Conservation (phyloP, 2,888 invertebrate species). For the Philereme transversata region DNA sequence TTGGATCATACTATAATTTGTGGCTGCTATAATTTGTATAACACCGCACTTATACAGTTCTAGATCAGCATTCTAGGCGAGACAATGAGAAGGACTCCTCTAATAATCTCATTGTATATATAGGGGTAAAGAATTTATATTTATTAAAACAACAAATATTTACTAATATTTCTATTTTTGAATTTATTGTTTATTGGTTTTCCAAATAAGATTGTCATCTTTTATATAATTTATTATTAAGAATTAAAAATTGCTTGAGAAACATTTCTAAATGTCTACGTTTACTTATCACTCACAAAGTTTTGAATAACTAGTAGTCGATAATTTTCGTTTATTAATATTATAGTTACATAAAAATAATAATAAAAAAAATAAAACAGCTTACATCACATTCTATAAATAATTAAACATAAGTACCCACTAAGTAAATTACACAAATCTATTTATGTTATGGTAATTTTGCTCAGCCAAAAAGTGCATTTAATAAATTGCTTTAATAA, state of each 20-base stretch:
- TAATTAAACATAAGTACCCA: conserved; percentile 7
- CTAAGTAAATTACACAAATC: background rate
- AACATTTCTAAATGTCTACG: conserved; percentile 73
- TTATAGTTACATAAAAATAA: conserved; percentile 16
- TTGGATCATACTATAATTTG: no score
- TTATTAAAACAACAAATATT: conserved; percentile 49
- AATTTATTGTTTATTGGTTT: conserved; percentile 81
- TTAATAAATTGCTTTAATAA: background rate
- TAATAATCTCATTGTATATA: background rate
- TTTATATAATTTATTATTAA: conserved; percentile 69
- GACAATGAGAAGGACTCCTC: no score
- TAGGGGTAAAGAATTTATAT: background rate
- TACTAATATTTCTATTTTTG: conserved; percentile 80
- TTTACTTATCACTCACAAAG: conserved; percentile 69
- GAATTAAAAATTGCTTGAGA: conserved; percentile 76
- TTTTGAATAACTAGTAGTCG: conserved; percentile 49
- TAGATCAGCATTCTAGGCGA: no score
- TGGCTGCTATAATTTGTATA: no score
- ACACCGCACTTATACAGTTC: no score
- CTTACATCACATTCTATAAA: conserved; percentile 43
- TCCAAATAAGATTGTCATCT: conserved; percentile 73
- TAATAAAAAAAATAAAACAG: conserved; percentile 27
- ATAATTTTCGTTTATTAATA: conserved; percentile 31
- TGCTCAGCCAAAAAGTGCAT: background rate
- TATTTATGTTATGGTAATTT: conserved; percentile 1